Conservation (phyloP, 2,113 vertebrate species). For the Dasypus novemcinctus region DNA sequence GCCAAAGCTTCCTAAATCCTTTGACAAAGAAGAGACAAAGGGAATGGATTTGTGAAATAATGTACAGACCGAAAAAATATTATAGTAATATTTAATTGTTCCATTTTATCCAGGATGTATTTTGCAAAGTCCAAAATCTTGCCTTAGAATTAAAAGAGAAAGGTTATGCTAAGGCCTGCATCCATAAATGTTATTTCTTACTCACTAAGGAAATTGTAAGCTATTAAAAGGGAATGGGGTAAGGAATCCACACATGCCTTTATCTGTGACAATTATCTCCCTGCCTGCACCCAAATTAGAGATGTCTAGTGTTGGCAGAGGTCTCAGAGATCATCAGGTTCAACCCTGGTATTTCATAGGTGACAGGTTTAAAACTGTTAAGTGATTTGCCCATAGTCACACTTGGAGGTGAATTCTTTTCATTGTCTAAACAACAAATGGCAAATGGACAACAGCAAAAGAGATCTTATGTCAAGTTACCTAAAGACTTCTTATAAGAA, state of each 20-base stretch:
- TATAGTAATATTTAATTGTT: constrained; percentile 39
- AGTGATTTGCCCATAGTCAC: neutral
- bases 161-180: neutral
- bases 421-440: constrained; percentile 27
- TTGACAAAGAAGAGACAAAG: constrained; percentile 26
- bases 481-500: neutral
- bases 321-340: neutral
- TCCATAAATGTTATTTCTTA: neutral
- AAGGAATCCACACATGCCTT: rapidly evolving
- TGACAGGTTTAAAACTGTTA: neutral
- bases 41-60: neutral
- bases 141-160: constrained; percentile 17
- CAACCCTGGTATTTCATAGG: neutral
- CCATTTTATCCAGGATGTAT: neutral
- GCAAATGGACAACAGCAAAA: neutral
- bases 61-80: neutral
- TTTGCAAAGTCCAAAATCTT: neutral
- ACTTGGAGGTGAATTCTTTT: neutral
- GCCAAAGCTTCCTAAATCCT: constrained; percentile 23
- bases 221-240: neutral
- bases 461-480: neutral
- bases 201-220: neutral
- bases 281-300: neutral
- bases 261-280: neutral
- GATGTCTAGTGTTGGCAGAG: no score